These are phyloP conservation scores for Herpailurus yagouaroundi DNA, from an alignment of 2,113 vertebrate genomes.

Conservation along the genomic window DNA sequence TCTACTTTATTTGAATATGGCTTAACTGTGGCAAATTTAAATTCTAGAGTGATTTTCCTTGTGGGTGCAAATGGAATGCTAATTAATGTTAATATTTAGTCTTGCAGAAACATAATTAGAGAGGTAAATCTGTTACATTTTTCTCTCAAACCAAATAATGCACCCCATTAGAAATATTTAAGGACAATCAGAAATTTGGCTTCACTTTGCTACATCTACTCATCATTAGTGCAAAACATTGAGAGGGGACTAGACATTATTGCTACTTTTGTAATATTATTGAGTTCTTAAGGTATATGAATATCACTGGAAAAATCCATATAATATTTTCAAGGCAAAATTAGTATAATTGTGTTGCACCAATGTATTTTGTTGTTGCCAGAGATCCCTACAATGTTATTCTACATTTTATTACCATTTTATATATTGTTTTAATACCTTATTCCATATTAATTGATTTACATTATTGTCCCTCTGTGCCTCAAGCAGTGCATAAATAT, in stretches of 20 bases:
- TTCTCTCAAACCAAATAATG: constrained; percentile 35
- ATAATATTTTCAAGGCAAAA: constrained; percentile 47
- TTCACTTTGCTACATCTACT: not conserved
- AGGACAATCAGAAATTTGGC: constrained; percentile 2
- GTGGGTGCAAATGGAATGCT: constrained; percentile 50
- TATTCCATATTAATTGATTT: constrained; percentile 44
- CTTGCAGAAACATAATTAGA: constrained; percentile 64
- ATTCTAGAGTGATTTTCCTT: constrained; percentile 52
- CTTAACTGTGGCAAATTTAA: constrained; percentile 60
- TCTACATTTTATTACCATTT: constrained; percentile 33
- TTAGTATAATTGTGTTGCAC: not conserved
- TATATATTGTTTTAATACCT: constrained; percentile 28
- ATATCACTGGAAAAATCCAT: not conserved
- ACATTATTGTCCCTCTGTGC: not conserved
- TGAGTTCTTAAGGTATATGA: not conserved
- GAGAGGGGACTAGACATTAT: not conserved
- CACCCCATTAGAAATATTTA: constrained; percentile 41
- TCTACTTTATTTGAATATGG: constrained; percentile 22
- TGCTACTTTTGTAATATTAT: not conserved
- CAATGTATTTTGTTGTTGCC: constrained; percentile 1
- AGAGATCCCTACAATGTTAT: not conserved
- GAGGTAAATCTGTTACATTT: constrained; percentile 58
- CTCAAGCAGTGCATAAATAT: not conserved
- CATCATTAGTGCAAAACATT: not conserved
- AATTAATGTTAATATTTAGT: constrained; percentile 69